Percentiles rank a stretch among this genome's conserved stretches.
Evolutionary conservation across 1,140 invertebrate genomes (phyloP).

Genomic region (Bicyclus anynana): DNA sequence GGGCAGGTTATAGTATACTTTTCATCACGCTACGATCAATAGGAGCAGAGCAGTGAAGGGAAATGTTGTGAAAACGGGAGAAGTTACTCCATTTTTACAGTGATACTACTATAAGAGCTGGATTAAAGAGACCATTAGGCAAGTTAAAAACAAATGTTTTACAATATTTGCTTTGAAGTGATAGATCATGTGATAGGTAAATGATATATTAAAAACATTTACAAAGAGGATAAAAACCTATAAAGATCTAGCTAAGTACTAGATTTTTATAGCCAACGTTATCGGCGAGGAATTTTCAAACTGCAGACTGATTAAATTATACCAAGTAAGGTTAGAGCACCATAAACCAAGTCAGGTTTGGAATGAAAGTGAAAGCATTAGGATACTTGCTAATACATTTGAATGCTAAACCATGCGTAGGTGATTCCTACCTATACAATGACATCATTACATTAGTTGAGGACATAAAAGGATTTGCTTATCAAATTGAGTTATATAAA

Average conservation of each 20-base stretch:
- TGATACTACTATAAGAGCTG: no score
- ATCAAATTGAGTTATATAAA: conserved; percentile 21
- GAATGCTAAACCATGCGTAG: conserved; percentile 38
- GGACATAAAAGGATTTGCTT: conserved; percentile 18
- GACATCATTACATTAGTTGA: conserved; percentile 23
- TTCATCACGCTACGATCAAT: no score
- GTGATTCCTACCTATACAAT: background rate
- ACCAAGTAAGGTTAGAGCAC: background rate
- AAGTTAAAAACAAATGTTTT: no score
- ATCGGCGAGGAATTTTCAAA: background rate
- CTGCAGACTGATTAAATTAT: background rate
- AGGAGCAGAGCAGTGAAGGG: no score
- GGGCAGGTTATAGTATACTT: no score
- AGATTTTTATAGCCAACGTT: background rate
- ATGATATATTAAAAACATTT: no score
- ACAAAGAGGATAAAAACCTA: background rate
- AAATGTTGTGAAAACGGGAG: no score
- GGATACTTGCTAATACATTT: conserved; percentile 34
- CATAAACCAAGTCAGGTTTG: background rate
- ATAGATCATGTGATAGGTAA: no score
- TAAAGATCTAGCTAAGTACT: background rate
- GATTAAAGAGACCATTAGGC: no score
- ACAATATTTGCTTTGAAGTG: no score
- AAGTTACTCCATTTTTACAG: no score
- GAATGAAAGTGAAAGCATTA: conserved; percentile 50